A percentile compares a stretch with the other conserved stretches of the same genome.
phyloP scores from a whole-genome alignment of 2,113 vertebrate species.

The Chaenogobius annularis region DNA sequence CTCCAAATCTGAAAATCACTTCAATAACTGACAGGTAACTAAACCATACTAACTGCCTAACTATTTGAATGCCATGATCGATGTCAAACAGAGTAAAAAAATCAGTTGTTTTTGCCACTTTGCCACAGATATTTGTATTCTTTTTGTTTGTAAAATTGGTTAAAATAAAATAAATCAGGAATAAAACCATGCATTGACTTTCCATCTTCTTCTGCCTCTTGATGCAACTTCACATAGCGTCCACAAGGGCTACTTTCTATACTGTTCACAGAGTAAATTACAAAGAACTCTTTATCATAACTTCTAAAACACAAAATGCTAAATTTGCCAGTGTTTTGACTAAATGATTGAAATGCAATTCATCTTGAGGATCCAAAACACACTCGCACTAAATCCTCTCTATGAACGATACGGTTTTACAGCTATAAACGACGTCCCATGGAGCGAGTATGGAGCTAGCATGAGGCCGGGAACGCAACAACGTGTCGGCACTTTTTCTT shows the following conservation, averaged over 20 bases:
- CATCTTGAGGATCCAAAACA: slow-evolving; percentile 39
- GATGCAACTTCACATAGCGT: background rate
- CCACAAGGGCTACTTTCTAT: background rate
- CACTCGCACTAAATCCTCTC: slow-evolving; percentile 41
- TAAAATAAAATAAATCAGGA: background rate
- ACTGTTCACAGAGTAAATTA: background rate
- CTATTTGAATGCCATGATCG: background rate
- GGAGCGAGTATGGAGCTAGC: slow-evolving; percentile 37
- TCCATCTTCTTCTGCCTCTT: background rate
- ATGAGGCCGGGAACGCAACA: slow-evolving; percentile 43
- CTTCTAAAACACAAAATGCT: background rate
- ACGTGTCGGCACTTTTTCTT: slow-evolving; percentile 35
- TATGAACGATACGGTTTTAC: slow-evolving; percentile 50
- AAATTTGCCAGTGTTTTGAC: background rate
- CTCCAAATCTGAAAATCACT: background rate
- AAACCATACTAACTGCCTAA: background rate
- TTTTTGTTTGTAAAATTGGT: background rate
- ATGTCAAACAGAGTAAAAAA: background rate
- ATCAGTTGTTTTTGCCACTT: too few species aligned
- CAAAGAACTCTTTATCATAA: background rate
- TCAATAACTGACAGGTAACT: background rate
- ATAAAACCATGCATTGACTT: background rate
- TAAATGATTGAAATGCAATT: slow-evolving; percentile 12
- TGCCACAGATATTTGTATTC: background rate
- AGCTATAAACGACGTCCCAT: slow-evolving; percentile 23